These are phyloP conservation scores for Zaprionus ghesquierei DNA, from an alignment of 1,140 invertebrate species.

Conservation along the genomic window DNA sequence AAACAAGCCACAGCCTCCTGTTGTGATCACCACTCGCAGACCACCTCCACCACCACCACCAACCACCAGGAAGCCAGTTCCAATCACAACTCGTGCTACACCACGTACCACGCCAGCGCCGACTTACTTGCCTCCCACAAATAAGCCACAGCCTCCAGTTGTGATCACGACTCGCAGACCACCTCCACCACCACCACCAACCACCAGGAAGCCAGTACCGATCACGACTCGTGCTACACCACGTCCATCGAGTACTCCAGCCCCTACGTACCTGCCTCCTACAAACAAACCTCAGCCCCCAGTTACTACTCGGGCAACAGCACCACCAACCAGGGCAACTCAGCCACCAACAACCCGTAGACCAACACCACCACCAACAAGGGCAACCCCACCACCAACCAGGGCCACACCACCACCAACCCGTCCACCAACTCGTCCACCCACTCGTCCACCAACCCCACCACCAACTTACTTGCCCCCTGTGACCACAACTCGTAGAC, in stretches of 20 bases:
- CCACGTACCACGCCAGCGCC: slow-evolving; percentile 31
- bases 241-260: slow-evolving; percentile 9
- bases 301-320: slow-evolving; percentile 5
- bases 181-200: slow-evolving; percentile 53
- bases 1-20: slow-evolving; percentile 28
- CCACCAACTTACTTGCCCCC: slow-evolving; percentile 46
- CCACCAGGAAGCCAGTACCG: slow-evolving; percentile 35
- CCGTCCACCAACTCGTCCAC: slow-evolving; percentile 46
- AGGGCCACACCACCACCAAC: slow-evolving; percentile 30
- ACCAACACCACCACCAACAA: slow-evolving; percentile 13
- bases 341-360: slow-evolving; percentile 31
- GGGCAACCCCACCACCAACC: slow-evolving; percentile 34
- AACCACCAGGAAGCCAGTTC: slow-evolving; percentile 45
- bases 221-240: slow-evolving; percentile 7
- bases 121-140: slow-evolving; percentile 55
- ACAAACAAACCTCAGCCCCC: slow-evolving; percentile 28
- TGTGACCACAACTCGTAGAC: slow-evolving; percentile 26
- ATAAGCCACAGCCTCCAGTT: slow-evolving; percentile 41
- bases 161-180: slow-evolving; percentile 20
- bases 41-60: slow-evolving; percentile 20
- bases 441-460: slow-evolving; percentile 43
- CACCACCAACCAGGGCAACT: slow-evolving; percentile 25
- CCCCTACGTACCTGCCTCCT: slow-evolving; percentile 52
- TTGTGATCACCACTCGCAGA: slow-evolving; percentile 17
- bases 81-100: slow-evolving; percentile 31